Evolutionary conservation across 2,113 vertebrate genomes (phyloP).

Genomic region (Otus sunia): DNA sequence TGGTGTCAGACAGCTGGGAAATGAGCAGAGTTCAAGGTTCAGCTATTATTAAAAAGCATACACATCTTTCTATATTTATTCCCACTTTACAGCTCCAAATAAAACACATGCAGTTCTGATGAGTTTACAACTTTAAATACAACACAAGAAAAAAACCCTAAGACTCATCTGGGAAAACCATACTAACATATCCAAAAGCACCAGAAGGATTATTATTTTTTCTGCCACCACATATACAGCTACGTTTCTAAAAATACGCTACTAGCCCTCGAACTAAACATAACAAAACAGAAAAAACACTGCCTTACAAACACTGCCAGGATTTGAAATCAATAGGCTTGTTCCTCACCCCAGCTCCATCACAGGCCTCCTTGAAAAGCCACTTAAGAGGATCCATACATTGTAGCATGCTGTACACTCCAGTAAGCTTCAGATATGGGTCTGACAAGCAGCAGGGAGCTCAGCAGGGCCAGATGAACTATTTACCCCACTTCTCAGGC

Average conservation of each 20-base stretch:
- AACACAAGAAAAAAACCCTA: not conserved
- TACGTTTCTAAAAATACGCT: not conserved
- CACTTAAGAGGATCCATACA: not conserved
- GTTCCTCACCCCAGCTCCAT: not conserved
- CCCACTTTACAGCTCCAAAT: constrained; percentile 6
- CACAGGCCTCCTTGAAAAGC: accelerated
- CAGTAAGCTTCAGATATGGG: not conserved
- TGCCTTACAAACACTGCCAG: not conserved
- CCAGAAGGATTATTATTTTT: not conserved
- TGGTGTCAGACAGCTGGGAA: not conserved
- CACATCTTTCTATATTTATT: constrained; percentile 41
- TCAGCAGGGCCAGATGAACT: not conserved
- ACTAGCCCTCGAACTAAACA: not conserved
- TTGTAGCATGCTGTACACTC: accelerated
- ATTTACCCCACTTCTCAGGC: not conserved
- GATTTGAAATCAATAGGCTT: not conserved
- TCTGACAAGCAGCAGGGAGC: not conserved
- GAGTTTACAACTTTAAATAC: constrained; percentile 19
- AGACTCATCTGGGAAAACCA: not conserved
- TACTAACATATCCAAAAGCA: not conserved
- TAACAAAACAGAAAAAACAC: not conserved
- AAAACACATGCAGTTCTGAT: not conserved
- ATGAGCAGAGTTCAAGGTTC: not conserved
- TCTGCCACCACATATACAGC: not conserved
- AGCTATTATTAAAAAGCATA: constrained; percentile 35